Evolutionary conservation across 2,888 invertebrate genomes (phyloP), one percentile per base, ranked within the genome.

Genomic region (Scaptodrosophila latifasciaeformis): DNA sequence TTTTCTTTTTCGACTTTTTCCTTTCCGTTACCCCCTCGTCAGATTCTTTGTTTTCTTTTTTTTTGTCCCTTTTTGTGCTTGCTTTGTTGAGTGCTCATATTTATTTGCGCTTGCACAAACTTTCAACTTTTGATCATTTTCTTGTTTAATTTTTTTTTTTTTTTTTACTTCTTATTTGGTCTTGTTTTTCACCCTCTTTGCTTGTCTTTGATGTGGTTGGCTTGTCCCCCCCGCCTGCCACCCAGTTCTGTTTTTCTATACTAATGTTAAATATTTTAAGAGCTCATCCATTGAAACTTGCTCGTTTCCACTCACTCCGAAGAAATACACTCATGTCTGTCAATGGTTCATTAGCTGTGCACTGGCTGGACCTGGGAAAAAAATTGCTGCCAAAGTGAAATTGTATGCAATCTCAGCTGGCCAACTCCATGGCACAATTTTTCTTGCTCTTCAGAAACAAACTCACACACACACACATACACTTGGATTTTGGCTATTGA

Each of bases 371-470:
- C n/a, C n/a, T n/a, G n/a, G n/a, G n/a, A n/a, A n/a, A 50, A 51
- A 71, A 75, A 80, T 78, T 29, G 76, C 70, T 69, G 62, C 63
- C 72, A 78, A 62, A 59, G 75, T 71, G 24, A 63, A 59, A 81
- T 81, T 69, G 65, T 81, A 71, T 81, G 72, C 79, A 81, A 71
- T 76, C 72, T 72, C 70, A 71, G 70, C 66, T 51, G 15, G 43
- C 47, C 17, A 39, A 18, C 47, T 51, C 37, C 31, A 19, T 31
- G 37, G 34, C 31, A 44, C 43, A 19, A 50, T 54, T 50, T 54
- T 50, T 61, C 50, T 44, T 43, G 34, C 17, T 37, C 9, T 13
- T 18, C 18, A 37, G 37, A 37, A 10, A 37, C 18, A 18, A 17
- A 2, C 37, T n/a, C n/a, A n/a, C n/a, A n/a, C n/a, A n/a, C n/a